Base-by-base conservation (phyloP, 2,888 invertebrate species). In the Imbricaverruca yamaguchii region DNA sequence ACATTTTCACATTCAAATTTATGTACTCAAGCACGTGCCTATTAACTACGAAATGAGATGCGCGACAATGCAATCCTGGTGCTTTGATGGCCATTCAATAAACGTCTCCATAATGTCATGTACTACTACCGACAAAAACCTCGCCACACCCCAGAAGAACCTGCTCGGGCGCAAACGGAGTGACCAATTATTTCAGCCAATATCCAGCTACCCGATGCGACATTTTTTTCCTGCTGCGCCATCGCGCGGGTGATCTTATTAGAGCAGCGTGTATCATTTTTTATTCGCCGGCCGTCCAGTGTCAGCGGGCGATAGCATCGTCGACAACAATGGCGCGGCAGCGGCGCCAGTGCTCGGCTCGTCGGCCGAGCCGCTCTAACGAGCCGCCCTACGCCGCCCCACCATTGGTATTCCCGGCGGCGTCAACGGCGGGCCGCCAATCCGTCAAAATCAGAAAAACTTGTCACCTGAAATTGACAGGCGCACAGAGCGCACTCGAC, bases 381-480 rank as follows among this genome's bases (percentile, higher is more conserved):
- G 74, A 74, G 53, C 67, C 0, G 67, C 25, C 65, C 74, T 10
- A 21, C 55, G 13, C 55, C 13, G 74, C 69, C 18, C 69, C 9
- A 8, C 18, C 74, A 74, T 74, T 74, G 53, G 55, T 74, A 74
- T 74, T 74, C 74, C 39, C 18, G 21, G 1, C 74, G 53, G 55
- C 53, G 53, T 21, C 39, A 55, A 15, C 53, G 21, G 55, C 18
- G 53, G 9, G 21, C 55, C 13, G 21, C 55, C 74, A 74, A 74
- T 74, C 74, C 74, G 74, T 74, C 74, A 74, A 74, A 74, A 74
- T 74, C 74, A 74, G 74, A 74, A 74, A 74, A 74, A 74, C 74
- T 74, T 74, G 74, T 74, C 74, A 74, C 74, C 74, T 74, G 74
- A 74, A 74, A 55, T 74, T 74, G 74, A 74, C 74, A 74, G 74